phyloP scores from a whole-genome alignment of 2,113 vertebrate genomes.

The Origma solitaria region DNA sequence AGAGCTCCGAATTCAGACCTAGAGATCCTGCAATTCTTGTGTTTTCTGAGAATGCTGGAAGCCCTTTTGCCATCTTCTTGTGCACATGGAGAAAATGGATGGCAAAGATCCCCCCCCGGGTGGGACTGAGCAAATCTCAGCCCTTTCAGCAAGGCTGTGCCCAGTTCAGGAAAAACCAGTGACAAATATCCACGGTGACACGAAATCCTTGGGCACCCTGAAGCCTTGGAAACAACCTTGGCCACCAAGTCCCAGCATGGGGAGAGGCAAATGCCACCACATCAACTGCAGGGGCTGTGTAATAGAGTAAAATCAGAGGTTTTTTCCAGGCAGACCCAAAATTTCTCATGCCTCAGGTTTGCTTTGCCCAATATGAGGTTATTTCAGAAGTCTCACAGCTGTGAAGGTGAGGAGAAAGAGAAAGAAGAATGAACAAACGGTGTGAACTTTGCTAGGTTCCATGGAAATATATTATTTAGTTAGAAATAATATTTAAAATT shows the following conservation, averaged over 20 bases:
- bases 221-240: not conserved
- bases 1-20: not conserved
- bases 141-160: not conserved
- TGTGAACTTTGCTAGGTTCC: not conserved
- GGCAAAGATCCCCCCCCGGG: not conserved
- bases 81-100: not conserved
- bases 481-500: no score
- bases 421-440: not conserved
- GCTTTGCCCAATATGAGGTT: not conserved
- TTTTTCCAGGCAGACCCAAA: not conserved
- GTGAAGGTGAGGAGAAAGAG: not conserved
- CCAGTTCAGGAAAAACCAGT: not conserved
- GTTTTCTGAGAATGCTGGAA: not conserved
- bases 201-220: not conserved
- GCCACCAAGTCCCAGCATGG: not conserved
- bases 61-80: not conserved
- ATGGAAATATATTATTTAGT: not conserved
- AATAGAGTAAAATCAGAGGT: not conserved
- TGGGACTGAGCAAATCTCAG: not conserved
- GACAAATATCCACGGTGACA: not conserved
- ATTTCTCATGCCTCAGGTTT: not conserved
- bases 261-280: not conserved
- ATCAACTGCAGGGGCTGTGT: not conserved
- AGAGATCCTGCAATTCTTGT: not conserved
- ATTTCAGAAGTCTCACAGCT: not conserved